Conservation (phyloP, 1,140 invertebrate species). For the Eufriesea mexicana region DNA sequence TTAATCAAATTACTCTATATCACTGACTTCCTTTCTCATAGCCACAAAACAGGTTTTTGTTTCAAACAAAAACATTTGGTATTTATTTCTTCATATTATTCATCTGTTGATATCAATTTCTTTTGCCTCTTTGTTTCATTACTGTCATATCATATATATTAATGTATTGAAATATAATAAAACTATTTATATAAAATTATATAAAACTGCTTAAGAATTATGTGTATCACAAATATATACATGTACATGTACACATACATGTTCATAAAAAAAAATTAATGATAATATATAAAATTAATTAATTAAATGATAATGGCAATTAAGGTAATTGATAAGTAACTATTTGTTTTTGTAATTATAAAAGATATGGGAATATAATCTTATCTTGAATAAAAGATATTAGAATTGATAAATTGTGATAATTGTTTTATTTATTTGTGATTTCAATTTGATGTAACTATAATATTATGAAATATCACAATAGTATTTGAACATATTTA, state of each 20-base stretch:
- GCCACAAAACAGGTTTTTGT: neutral
- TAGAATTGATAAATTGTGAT: neutral
- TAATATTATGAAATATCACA: neutral
- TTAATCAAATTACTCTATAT: slow-evolving; percentile 12
- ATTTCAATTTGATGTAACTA: neutral
- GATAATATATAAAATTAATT: slow-evolving; percentile 8
- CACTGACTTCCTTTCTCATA: neutral
- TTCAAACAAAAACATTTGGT: neutral
- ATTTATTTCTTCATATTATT: neutral
- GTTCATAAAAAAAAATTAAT: neutral
- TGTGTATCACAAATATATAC: neutral
- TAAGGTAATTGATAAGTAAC: neutral
- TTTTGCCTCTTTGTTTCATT: neutral
- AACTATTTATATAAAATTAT: no score
- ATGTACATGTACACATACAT: no score
- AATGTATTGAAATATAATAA: neutral
- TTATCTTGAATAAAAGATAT: slow-evolving; percentile 21
- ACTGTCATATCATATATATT: neutral
- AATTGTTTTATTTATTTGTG: neutral
- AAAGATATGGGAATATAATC: slow-evolving; percentile 24
- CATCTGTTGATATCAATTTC: neutral
- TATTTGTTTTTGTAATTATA: slow-evolving; percentile 11
- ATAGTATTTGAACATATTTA: neutral
- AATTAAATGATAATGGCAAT: slow-evolving; percentile 10
- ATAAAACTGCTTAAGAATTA: neutral